phyloP scores from a whole-genome alignment of 2,113 vertebrate species.

The Gasterosteus aculeatus region DNA sequence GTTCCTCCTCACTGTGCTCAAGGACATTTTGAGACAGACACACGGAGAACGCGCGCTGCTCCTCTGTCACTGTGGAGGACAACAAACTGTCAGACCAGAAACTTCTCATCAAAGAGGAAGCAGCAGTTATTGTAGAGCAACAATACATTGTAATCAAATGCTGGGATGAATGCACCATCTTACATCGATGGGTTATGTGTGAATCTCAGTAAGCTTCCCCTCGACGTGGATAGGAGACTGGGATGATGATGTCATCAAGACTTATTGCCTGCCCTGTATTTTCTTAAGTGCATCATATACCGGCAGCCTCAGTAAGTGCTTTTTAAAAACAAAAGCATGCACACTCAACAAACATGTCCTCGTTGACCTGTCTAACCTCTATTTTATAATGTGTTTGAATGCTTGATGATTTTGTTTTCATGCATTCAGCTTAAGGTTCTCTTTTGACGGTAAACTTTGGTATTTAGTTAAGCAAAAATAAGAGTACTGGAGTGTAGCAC shows the following conservation, averaged over 20 bases:
- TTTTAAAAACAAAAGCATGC: slow-evolving; percentile 3
- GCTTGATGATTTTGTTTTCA: neutral
- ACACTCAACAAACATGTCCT: slow-evolving; percentile 1
- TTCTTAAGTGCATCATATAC: slow-evolving; percentile 1
- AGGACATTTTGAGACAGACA: slow-evolving; percentile 70
- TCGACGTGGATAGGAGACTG: neutral
- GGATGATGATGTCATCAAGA: slow-evolving; percentile 2
- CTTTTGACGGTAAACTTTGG: neutral
- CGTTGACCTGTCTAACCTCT: neutral
- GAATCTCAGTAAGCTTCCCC: neutral
- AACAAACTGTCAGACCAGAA: slow-evolving; percentile 25
- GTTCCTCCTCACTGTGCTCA: slow-evolving; percentile 61
- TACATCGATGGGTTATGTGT: neutral
- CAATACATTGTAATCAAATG: neutral
- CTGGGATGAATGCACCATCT: neutral
- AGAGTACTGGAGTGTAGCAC: neutral
- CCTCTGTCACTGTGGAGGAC: slow-evolving; percentile 16
- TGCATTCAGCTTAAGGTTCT: neutral
- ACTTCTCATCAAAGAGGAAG: slow-evolving; percentile 19
- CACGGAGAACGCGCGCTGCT: slow-evolving; percentile 26
- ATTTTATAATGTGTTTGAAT: neutral
- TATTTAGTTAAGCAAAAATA: neutral
- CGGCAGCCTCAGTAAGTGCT: neutral
- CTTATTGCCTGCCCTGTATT: neutral
- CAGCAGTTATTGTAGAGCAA: slow-evolving; percentile 6